phyloP scores from a whole-genome alignment of 2,113 vertebrate species.

The Coregonus clupeaformis region DNA sequence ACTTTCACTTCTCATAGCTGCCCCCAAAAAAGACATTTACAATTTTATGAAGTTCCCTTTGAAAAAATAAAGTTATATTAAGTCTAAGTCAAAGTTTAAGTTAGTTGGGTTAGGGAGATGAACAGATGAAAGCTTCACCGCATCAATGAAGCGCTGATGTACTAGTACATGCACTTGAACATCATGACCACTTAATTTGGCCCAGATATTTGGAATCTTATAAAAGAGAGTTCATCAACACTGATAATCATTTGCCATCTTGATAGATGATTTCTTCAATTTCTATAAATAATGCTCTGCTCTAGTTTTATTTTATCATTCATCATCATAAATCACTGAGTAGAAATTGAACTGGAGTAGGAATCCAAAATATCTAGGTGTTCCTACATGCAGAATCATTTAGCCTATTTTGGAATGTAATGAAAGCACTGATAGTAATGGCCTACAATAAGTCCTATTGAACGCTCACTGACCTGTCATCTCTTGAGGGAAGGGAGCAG shows the following conservation, averaged over 20 bases:
- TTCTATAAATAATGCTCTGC: conserved; percentile 15
- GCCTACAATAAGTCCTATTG: conserved; percentile 34
- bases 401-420: background rate
- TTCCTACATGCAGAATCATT: background rate
- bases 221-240: conserved; percentile 2
- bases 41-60: too few relatives aligned
- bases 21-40: too few relatives aligned
- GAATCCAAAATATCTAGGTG: conserved; percentile 6
- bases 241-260: conserved; percentile 19
- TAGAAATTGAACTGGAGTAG: conserved; percentile 17
- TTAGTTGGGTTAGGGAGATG: too few relatives aligned
- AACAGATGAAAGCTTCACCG: background rate
- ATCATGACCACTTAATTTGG: conserved; percentile 1
- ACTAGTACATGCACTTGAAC: background rate
- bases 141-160: background rate
- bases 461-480: conserved; percentile 39
- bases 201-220: conserved; percentile 4
- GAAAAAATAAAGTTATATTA: too few relatives aligned
- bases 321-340: conserved; percentile 27
- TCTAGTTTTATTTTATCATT: conserved; percentile 34
- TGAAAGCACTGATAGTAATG: conserved; percentile 31
- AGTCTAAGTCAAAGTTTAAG: too few relatives aligned
- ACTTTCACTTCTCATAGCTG: too few relatives aligned
- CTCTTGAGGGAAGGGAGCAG: background rate
- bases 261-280: background rate